Conservation (phyloP, 2,797 vertebrate species). For the Dipus sagitta region DNA sequence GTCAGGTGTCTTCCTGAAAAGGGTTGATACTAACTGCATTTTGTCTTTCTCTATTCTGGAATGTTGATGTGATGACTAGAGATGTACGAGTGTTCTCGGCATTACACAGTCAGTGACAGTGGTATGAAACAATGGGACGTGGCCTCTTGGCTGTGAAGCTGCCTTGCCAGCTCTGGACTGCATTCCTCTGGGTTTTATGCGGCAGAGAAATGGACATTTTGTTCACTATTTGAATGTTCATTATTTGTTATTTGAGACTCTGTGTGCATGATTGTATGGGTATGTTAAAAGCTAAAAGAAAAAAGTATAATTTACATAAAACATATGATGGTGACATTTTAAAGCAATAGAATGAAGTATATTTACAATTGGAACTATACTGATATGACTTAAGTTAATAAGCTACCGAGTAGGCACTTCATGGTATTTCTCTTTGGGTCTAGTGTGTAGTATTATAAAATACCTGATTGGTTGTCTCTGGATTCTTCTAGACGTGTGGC, state of each 20-base stretch:
- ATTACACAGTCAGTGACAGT: too few relatives aligned
- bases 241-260: not conserved
- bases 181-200: too few relatives aligned
- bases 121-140: not conserved
- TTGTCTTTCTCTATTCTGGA: not conserved
- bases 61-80: conserved; percentile 6
- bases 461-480: conserved; percentile 12
- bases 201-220: not conserved
- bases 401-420: not conserved
- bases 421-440: not conserved
- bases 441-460: not conserved
- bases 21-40: not conserved
- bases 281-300: not conserved
- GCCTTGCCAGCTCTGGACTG: too few relatives aligned
- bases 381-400: conserved; percentile 22
- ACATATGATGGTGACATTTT: not conserved
- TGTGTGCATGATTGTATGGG: too few relatives aligned
- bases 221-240: too few relatives aligned
- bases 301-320: conserved; percentile 11
- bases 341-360: conserved; percentile 24
- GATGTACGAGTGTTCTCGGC: not conserved
- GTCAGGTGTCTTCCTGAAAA: not conserved
- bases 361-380: not conserved
- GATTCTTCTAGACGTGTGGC: conserved; percentile 15
- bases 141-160: not conserved